Evolutionary conservation across 2,888 invertebrate genomes (phyloP).

Genomic region (Ceriagrion tenellum): DNA sequence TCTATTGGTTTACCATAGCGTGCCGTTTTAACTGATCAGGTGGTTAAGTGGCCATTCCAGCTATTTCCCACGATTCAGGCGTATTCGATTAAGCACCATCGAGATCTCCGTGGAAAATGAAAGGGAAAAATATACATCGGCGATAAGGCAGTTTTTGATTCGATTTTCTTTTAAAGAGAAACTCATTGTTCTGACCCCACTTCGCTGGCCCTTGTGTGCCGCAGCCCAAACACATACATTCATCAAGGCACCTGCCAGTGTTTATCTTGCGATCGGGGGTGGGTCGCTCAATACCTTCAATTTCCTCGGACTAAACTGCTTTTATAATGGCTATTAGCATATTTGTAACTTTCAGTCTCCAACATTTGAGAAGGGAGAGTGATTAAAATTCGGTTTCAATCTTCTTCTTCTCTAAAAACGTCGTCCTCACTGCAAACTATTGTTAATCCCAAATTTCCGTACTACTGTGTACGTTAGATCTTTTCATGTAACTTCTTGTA

Average conservation of each 20-base stretch:
- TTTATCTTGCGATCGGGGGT: conserved; percentile 10
- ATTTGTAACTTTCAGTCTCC: not conserved
- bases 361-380: not conserved
- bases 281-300: conserved; percentile 7
- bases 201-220: not conserved
- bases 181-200: not conserved
- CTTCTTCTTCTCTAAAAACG: no score
- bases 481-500: no score
- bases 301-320: not conserved
- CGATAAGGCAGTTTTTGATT: conserved; percentile 8
- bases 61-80: not conserved
- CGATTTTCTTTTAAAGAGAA: not conserved
- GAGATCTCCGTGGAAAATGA: not conserved
- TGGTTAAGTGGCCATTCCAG: not conserved
- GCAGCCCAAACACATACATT: conserved; percentile 33
- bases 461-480: no score
- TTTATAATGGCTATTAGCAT: not conserved
- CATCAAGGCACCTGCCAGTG: not conserved
- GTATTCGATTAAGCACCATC: conserved; percentile 43
- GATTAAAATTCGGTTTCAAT: no score
- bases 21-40: conserved; percentile 39
- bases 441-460: no score
- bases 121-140: not conserved
- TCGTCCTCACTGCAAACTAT: no score
- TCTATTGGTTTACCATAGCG: conserved; percentile 9